Evolutionary conservation across 2,113 vertebrate genomes (phyloP).

Genomic region (Bolborhynchus lineola): DNA sequence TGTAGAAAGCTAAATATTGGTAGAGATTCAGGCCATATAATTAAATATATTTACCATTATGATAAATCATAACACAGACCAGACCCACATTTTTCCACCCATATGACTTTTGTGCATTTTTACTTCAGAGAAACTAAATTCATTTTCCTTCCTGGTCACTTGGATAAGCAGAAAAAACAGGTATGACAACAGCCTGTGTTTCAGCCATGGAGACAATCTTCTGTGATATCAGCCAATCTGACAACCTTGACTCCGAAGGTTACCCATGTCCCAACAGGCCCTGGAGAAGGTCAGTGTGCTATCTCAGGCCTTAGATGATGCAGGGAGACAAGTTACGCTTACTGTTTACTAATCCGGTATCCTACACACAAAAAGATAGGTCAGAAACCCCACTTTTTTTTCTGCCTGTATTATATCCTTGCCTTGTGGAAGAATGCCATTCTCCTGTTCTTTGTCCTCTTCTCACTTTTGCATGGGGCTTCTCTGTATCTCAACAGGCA

Average conservation of each 20-base stretch:
- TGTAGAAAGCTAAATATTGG: not conserved
- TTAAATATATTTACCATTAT: not conserved
- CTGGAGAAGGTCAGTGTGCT: not conserved
- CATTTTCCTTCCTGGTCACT: not conserved
- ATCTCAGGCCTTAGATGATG: slow-evolving; percentile 28
- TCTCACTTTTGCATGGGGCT: not conserved
- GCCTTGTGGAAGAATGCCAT: rapidly evolving
- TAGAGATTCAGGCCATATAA: not conserved
- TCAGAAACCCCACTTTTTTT: not conserved
- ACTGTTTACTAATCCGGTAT: slow-evolving; percentile 2
- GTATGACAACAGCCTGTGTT: not conserved
- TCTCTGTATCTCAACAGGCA: not conserved
- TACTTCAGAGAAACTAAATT: not conserved
- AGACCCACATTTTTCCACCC: not conserved
- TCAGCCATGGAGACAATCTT: slow-evolving; percentile 38
- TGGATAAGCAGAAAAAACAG: not conserved
- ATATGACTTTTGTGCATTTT: not conserved
- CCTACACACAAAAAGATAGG: not conserved
- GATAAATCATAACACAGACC: not conserved
- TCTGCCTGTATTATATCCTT: not conserved
- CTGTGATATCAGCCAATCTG: slow-evolving; percentile 35
- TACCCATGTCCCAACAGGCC: slow-evolving; percentile 21
- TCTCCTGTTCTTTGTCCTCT: not conserved
- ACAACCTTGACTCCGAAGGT: slow-evolving; percentile 5
- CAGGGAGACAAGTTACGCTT: slow-evolving; percentile 1